Conservation (phyloP, 2,113 vertebrate species). For the Gasterosteus nipponicus region DNA sequence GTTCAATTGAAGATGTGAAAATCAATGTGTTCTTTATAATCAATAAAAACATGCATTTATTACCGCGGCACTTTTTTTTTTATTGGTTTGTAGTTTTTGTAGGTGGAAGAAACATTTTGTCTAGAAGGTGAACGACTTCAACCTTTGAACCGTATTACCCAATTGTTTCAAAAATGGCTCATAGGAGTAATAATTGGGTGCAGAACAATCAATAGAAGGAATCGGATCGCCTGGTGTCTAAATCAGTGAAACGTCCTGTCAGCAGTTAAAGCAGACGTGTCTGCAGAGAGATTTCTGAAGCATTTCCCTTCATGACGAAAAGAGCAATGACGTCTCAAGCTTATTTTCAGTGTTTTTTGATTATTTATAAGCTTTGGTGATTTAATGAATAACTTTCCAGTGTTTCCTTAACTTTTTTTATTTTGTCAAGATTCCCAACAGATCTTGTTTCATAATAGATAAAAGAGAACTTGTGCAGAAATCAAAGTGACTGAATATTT, state of each 20-base stretch:
- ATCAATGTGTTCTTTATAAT: slow-evolving; percentile 49
- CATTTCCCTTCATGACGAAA: neutral
- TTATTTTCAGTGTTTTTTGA: neutral
- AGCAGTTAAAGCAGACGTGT: neutral
- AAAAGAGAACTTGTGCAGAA: too few relatives aligned
- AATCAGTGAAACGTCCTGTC: neutral
- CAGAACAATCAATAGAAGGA: neutral
- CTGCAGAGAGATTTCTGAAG: neutral
- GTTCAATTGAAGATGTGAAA: slow-evolving; percentile 28
- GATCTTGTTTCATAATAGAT: too few relatives aligned
- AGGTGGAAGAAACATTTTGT: neutral
- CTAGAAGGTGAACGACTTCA: neutral
- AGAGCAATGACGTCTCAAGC: neutral
- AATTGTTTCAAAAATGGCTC: neutral
- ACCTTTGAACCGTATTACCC: neutral
- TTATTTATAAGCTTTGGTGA: neutral
- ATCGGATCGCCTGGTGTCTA: neutral
- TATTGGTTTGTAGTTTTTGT: neutral
- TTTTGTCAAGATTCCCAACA: neutral
- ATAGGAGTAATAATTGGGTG: neutral
- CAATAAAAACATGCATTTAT: slow-evolving; percentile 45
- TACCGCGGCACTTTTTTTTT: neutral
- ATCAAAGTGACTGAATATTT: neutral
- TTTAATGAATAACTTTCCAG: neutral
- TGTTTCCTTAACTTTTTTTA: neutral